Conservation (phyloP, 2,113 vertebrate genomes). For the Ictalurus punctatus region DNA sequence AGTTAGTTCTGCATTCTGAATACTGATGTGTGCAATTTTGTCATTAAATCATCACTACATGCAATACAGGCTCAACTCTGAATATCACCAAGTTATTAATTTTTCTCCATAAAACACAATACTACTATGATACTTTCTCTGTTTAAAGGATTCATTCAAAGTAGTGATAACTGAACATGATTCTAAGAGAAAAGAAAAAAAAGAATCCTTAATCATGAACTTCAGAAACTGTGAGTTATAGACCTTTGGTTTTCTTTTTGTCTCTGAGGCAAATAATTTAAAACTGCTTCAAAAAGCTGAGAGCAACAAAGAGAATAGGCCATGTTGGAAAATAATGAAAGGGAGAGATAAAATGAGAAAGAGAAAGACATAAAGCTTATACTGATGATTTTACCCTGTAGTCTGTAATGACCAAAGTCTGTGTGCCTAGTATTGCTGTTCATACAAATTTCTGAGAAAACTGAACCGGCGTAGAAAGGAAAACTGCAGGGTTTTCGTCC, state of each 20-base stretch:
- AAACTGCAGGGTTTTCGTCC: neutral
- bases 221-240: constrained; percentile 17
- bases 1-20: neutral
- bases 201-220: neutral
- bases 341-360: neutral
- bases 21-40: neutral
- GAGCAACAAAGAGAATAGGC: neutral
- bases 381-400: constrained; percentile 21
- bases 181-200: neutral
- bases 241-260: constrained; percentile 8
- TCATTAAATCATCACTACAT: neutral
- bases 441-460: constrained; percentile 2
- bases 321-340: neutral
- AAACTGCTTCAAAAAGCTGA: neutral
- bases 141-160: neutral
- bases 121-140: neutral
- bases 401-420: neutral
- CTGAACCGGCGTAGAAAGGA: neutral
- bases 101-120: neutral
- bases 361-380: neutral
- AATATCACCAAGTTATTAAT: neutral
- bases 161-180: neutral
- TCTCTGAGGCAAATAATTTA: neutral
- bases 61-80: neutral
- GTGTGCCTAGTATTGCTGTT: constrained; percentile 9